Evolutionary conservation across 2,888 invertebrate species (phyloP).

Genomic region (Atrina japonica): DNA sequence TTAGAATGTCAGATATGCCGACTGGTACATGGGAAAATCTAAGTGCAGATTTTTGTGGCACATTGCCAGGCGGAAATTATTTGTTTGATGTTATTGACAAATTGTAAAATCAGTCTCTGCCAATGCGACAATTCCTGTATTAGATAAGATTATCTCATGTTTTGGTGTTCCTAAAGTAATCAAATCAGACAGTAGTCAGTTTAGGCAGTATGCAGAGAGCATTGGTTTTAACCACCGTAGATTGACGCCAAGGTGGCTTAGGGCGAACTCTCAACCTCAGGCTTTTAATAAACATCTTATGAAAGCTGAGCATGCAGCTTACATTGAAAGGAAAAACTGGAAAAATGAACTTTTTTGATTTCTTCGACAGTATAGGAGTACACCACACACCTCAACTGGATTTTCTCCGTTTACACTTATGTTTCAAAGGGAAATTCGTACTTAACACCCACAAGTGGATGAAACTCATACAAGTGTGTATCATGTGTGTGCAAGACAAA

Average conservation of each 20-base stretch:
- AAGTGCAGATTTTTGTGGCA: slow-evolving; percentile 45
- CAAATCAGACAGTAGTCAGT: slow-evolving; percentile 34
- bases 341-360: slow-evolving; percentile 32
- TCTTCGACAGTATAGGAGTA: slow-evolving; percentile 25
- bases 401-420: slow-evolving; percentile 30
- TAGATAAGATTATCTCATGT: slow-evolving; percentile 43
- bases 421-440: slow-evolving; percentile 33
- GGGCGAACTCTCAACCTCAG: slow-evolving; percentile 39
- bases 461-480: not conserved
- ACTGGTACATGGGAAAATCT: slow-evolving; percentile 38
- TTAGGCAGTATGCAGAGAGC: slow-evolving; percentile 36
- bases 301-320: slow-evolving; percentile 30
- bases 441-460: slow-evolving; percentile 29
- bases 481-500: slow-evolving; percentile 19
- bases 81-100: slow-evolving; percentile 51
- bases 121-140: slow-evolving; percentile 29
- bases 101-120: slow-evolving; percentile 32
- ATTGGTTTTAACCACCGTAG: slow-evolving; percentile 45
- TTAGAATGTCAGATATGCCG: slow-evolving; percentile 45
- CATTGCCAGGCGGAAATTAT: slow-evolving; percentile 43
- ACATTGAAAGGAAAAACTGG: slow-evolving; percentile 34
- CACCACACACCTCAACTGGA: slow-evolving; percentile 36
- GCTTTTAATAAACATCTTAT: slow-evolving; percentile 38
- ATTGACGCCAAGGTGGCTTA: slow-evolving; percentile 44
- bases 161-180: slow-evolving; percentile 41